These are phyloP conservation scores for Rhadinocentrus ornatus DNA, from an alignment of 2,797 vertebrate species.

Conservation along the genomic window DNA sequence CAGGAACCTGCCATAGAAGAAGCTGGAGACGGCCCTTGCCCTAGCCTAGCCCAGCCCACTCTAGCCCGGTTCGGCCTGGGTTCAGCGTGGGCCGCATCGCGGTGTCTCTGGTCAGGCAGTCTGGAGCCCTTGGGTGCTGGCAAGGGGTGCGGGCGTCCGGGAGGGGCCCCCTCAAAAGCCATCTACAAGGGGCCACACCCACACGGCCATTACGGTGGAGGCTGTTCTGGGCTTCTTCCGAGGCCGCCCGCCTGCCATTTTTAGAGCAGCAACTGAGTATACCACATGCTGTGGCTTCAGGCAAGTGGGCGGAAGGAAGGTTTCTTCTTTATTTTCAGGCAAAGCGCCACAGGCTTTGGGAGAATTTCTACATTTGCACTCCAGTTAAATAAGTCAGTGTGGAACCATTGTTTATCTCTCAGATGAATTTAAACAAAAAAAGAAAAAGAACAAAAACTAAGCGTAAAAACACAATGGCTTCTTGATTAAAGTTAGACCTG, in stretches of 20 bases:
- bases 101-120: constrained; percentile 90
- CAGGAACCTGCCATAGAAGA: constrained; percentile 56
- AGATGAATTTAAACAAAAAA: constrained; percentile 22
- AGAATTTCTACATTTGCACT: constrained; percentile 73
- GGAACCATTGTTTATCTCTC: constrained; percentile 52
- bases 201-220: constrained; percentile 86
- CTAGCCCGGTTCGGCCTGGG: constrained; percentile 74
- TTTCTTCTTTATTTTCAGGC: constrained; percentile 85
- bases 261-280: constrained; percentile 84
- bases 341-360: constrained; percentile 73
- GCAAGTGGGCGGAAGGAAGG: constrained; percentile 80
- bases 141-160: constrained; percentile 86
- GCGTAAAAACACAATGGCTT: constrained; percentile 3
- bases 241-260: constrained; percentile 82
- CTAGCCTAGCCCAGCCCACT: constrained; percentile 68
- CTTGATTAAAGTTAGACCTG: constrained; percentile 24
- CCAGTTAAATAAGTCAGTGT: constrained; percentile 37
- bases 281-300: constrained; percentile 85
- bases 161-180: constrained; percentile 89
- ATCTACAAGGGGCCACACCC: constrained; percentile 88
- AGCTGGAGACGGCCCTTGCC: constrained; percentile 52
- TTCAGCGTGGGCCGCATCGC: constrained; percentile 86
- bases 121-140: constrained; percentile 92
- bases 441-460: not conserved
- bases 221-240: constrained; percentile 83